A percentile compares a stretch with the other conserved stretches of the same genome.
Evolutionary conservation across 2,888 invertebrate species (phyloP).

Genomic region (Ormyrus thymus): DNA sequence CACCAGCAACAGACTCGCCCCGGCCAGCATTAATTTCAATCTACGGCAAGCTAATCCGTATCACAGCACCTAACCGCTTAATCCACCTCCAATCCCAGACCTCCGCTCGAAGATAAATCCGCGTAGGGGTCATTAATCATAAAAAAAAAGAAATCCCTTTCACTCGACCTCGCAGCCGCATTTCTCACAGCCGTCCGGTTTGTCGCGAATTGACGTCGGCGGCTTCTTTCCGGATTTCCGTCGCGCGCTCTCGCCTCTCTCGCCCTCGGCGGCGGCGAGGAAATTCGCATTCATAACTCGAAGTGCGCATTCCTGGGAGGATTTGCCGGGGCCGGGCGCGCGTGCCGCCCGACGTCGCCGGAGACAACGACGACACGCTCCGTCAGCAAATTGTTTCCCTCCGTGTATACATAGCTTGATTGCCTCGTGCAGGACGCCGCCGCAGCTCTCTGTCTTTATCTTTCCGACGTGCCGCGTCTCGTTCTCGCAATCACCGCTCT

Average conservation of each 20-base stretch:
- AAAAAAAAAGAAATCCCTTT: too few species aligned
- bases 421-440: conserved; percentile 47
- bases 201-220: too few species aligned
- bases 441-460: background rate
- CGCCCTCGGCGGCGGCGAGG: conserved; percentile 55
- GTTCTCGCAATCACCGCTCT: background rate
- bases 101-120: too few species aligned
- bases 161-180: too few species aligned
- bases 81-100: too few species aligned
- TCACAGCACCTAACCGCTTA: too few species aligned
- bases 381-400: conserved; percentile 68
- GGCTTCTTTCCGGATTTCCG: background rate
- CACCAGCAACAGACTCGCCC: too few species aligned
- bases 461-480: background rate
- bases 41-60: too few species aligned
- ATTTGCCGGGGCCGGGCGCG: conserved; percentile 26
- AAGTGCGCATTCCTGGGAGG: conserved; percentile 45
- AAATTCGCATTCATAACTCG: conserved; percentile 72
- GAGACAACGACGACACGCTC: conserved; percentile 47
- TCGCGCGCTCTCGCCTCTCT: background rate
- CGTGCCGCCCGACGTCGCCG: background rate
- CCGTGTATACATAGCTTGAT: conserved; percentile 61
- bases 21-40: too few species aligned
- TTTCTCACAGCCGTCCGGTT: too few species aligned
- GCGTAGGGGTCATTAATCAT: too few species aligned